A percentile compares a stretch with the other conserved stretches of the same genome.
Conservation (phyloP, 2,797 vertebrate genomes). For the Clarias laeviceps region DNA sequence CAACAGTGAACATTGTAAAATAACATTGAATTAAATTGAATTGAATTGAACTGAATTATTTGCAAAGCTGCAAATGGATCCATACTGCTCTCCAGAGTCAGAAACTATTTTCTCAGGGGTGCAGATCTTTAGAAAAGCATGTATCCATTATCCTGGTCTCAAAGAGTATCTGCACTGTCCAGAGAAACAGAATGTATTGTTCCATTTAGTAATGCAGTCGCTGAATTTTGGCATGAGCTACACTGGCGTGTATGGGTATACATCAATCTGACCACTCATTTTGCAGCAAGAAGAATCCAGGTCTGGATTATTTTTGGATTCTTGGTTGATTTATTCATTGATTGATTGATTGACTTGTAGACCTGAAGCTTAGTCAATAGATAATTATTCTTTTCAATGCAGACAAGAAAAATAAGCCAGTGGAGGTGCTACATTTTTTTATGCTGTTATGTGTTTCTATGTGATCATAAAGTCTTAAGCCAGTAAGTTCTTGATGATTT, state of each 20-base stretch:
- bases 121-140: constrained; percentile 58
- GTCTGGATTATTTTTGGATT: not conserved
- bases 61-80: constrained; percentile 1
- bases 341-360: not conserved
- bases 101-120: constrained; percentile 52
- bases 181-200: not conserved
- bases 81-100: not conserved
- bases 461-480: not conserved
- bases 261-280: not conserved
- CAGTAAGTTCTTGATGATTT: not conserved
- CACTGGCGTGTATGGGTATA: not conserved
- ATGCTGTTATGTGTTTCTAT: not conserved
- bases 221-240: not conserved
- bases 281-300: not conserved
- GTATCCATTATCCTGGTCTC: constrained; percentile 60
- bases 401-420: not conserved
- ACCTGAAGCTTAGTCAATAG: not conserved
- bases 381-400: not conserved
- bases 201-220: not conserved
- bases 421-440: not conserved
- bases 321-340: too few relatives aligned
- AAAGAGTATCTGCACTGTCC: not conserved
- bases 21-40: too few relatives aligned
- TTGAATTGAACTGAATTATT: not conserved
- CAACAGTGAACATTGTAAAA: too few relatives aligned